phyloP scores from a whole-genome alignment of 2,797 vertebrate species.

The Simalia tracyae region DNA sequence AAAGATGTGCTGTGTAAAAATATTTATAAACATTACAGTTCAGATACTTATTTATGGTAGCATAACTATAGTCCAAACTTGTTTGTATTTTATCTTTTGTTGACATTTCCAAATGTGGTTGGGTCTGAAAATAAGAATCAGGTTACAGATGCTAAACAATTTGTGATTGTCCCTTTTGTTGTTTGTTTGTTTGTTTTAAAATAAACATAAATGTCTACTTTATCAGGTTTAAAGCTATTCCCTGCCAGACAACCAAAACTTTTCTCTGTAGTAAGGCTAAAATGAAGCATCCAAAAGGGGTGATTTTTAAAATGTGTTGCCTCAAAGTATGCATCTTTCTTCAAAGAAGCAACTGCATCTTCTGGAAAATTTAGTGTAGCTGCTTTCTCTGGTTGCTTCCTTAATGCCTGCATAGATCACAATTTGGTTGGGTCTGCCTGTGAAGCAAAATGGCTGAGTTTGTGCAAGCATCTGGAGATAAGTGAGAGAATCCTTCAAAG shows the following conservation, averaged over 20 bases:
- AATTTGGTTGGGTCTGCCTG: not conserved
- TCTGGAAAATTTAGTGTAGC: not conserved
- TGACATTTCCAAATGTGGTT: not conserved
- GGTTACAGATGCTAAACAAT: not conserved
- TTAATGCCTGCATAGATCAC: not conserved
- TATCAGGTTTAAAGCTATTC: not conserved
- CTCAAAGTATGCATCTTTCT: not conserved
- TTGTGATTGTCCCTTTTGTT: not conserved
- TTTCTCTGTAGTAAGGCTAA: not conserved
- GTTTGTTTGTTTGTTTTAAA: not conserved
- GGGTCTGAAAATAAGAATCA: not conserved
- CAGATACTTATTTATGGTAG: not conserved
- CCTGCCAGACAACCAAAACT: not conserved
- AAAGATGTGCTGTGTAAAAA: not conserved
- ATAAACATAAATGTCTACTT: not conserved
- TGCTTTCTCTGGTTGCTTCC: not conserved
- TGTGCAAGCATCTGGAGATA: not conserved
- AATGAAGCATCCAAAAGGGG: not conserved
- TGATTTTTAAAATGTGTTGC: not conserved
- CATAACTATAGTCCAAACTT: not conserved
- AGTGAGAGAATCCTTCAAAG: not conserved
- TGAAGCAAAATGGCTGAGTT: not conserved
- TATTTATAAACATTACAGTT: not conserved
- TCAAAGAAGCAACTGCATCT: not conserved
- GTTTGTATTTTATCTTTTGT: not conserved